Conservation (phyloP, 2,113 vertebrate species). For the Microtus richardsoni region DNA sequence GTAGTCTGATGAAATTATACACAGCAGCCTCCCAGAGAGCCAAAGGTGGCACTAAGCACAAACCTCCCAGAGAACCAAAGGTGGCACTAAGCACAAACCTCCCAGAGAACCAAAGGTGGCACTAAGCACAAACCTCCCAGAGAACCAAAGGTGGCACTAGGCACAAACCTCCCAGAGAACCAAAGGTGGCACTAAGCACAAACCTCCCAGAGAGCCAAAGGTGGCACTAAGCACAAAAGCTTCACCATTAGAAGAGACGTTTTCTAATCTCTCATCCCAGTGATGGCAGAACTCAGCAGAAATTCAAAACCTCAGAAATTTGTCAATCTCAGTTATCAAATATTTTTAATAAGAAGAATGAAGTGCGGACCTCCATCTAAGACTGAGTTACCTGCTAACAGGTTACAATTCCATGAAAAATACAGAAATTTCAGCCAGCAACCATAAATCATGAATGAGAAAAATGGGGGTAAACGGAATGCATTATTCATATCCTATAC, state of each 20-base stretch:
- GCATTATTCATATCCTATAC: background rate
- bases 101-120: fast-evolving
- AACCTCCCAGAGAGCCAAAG: background rate
- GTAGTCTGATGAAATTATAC: background rate
- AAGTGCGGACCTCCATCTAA: background rate
- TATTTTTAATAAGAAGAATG: conserved; percentile 1
- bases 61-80: background rate
- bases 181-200: fast-evolving
- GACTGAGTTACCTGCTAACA: background rate
- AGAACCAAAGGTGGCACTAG: fast-evolving
- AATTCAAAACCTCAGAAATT: background rate
- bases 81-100: background rate
- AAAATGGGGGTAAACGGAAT: background rate
- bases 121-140: background rate
- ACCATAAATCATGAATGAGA: conserved; percentile 18
- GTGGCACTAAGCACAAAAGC: too few relatives aligned
- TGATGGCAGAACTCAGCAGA: fast-evolving
- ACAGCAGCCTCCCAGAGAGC: background rate
- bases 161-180: background rate
- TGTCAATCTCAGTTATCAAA: background rate
- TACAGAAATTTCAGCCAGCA: background rate
- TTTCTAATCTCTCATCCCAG: background rate
- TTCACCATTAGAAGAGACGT: fast-evolving
- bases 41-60: too few relatives aligned
- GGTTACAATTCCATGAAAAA: conserved; percentile 39